Evolutionary conservation across 30 jellyfish, hydroid and myxozoan species (phyloP), one percentile per base, ranked within the genome.

Genomic region (Aurelia coerulea): DNA sequence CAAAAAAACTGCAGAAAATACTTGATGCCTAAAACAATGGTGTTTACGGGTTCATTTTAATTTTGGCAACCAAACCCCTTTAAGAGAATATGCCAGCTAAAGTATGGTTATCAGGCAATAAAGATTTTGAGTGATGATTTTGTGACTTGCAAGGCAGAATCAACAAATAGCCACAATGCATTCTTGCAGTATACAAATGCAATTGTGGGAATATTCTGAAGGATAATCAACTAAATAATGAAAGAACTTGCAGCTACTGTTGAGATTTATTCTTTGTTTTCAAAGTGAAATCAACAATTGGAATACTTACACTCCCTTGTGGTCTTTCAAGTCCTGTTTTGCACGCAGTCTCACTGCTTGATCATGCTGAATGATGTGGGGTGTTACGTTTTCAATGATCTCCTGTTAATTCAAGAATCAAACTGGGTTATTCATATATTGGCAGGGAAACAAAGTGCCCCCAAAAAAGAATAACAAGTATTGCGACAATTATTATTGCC

Each of bases 261-360:
- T 16, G 7, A 60, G 32, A 60, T 60, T 2, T 7, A 60, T 60
- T 16, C 23, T 23, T 23, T 60, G 0, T 59, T 67, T 17, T 17
- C 41, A 67, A 15, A 0, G 0, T 14, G 6, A 33, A 23, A 56
- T 9, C 23, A 11, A 18, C 7, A 23, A 23, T 1, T 59, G n/a
- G 56, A 42, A 19, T 35, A 83, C 92, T 64, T 58, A 77, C 90
- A 68, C 83, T 68, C 97, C 99, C 56, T 75, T 89, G 59, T 62
- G 76, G 68, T 95, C 99, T 39, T 62, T 35, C 49, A 95, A 73
- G 68, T 85, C 92, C 51, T 86, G 96, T 58, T 72, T 86, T 51
- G 99, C 99, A 65, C 83, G 83, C 33, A 95, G 79, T 17, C 96
- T 88, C 59, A 95, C 72, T 18, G 99, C 99, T 75, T 78, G 87